phyloP scores from a whole-genome alignment of 2,888 invertebrate genomes.

The Epiblema foenella region DNA sequence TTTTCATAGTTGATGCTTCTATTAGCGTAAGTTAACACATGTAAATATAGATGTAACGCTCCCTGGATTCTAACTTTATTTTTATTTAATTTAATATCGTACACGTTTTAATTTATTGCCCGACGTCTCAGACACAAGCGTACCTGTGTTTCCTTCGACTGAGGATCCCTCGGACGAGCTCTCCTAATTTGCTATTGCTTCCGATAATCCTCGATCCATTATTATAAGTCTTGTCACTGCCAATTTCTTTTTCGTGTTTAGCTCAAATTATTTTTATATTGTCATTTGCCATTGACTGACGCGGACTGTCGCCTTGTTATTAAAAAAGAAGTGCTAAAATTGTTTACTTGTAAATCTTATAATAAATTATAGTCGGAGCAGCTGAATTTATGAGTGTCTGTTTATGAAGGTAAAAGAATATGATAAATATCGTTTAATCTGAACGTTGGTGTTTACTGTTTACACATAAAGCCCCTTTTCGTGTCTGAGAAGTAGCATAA shows the following conservation, averaged over 20 bases:
- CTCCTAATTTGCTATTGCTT: constrained; percentile 29
- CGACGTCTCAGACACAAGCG: constrained; percentile 47
- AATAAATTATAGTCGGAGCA: constrained; percentile 14
- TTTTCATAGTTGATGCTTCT: constrained; percentile 84
- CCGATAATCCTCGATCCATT: constrained; percentile 36
- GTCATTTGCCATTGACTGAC: not conserved
- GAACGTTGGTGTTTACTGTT: constrained; percentile 34
- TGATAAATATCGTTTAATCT: constrained; percentile 6
- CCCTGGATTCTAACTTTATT: constrained; percentile 77
- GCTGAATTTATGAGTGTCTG: constrained; percentile 9
- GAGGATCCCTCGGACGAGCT: constrained; percentile 1
- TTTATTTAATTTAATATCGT: constrained; percentile 78
- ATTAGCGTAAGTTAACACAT: constrained; percentile 78
- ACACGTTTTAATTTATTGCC: constrained; percentile 76
- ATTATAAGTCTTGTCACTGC: constrained; percentile 53
- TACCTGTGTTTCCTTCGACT: not conserved
- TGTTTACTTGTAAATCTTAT: constrained; percentile 5
- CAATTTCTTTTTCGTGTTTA: constrained; percentile 53
- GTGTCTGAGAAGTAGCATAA: constrained; percentile 57
- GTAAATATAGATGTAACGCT: constrained; percentile 79
- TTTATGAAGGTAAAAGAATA: constrained; percentile 10
- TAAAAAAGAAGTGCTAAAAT: constrained; percentile 22
- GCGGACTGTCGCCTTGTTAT: constrained; percentile 9
- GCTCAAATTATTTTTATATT: constrained; percentile 29
- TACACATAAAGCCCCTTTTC: constrained; percentile 46